Base-by-base conservation (phyloP, 1,140 invertebrate species). In the Brachionus calyciflorus region DNA sequence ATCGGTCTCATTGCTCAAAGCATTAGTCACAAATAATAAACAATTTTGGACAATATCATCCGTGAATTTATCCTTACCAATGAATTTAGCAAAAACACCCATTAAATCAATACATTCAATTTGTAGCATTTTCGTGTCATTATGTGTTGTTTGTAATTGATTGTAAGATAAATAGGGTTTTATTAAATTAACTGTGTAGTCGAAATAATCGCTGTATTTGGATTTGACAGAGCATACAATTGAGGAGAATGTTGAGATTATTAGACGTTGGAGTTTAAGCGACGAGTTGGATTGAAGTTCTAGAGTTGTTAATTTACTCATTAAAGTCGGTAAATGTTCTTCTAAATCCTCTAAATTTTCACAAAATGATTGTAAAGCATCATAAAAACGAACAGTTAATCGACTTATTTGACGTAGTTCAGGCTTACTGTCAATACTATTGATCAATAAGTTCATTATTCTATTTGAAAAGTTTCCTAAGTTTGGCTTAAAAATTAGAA, bases 201-300 rank as follows among this genome's bases (percentile, higher is more conserved):
- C 69, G 41, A 73, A 73, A 19, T 73, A 73, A 21, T 37, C 30
- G 14, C 26, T 73, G 12, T 24, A 73, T 24, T 49, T 51, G 0
- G 46, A 49, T 26, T 73, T 73, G n/a, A 73, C 69, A 12, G 69
- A 73, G 46, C 69, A 73, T 19, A 73, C 69, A 55, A 73, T 73
- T 12, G 69, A 73, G 19, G 69, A 49, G 30, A 73, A 73, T 21
- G 69, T 73, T 21, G 19, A 51, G 12, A 73, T 51, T 12, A 73
- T 14, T 30, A 73, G 9, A 1, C 69, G 19, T 41, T 73, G 46
- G 3, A 73, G 69, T 30, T 73, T 73, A 12, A 73, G 46, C 21
- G 46, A 73, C 17, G 69, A 73, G 14, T 40, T 40, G 14, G 26
- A 73, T 7, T 73, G 21, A 1, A 48, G 17, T 17, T 73, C 69